A percentile compares a stretch with the other conserved stretches of the same genome.
Evolutionary conservation across 2,113 vertebrate genomes (phyloP).

Genomic region (Balaeniceps rex): DNA sequence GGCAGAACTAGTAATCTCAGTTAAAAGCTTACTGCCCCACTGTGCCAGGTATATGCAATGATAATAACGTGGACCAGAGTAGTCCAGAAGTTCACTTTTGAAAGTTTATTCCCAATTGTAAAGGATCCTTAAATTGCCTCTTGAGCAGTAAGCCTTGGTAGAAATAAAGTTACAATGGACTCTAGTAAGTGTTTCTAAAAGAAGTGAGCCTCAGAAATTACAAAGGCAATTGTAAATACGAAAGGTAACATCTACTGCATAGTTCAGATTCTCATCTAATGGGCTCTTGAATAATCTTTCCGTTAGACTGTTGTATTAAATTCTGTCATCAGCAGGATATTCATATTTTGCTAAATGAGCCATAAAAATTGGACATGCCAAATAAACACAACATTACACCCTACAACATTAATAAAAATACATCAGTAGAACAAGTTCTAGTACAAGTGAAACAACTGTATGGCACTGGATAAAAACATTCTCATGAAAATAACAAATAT

Average conservation of each 20-base stretch:
- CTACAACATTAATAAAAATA: not conserved
- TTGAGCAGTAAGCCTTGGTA: not conserved
- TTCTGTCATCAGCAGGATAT: not conserved
- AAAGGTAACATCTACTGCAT: not conserved
- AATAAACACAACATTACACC: not conserved
- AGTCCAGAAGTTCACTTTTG: not conserved
- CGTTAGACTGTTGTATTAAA: not conserved
- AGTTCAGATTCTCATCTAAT: constrained; percentile 25
- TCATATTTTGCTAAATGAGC: constrained; percentile 11
- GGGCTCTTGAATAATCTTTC: constrained; percentile 15
- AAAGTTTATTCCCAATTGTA: not conserved
- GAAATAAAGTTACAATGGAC: not conserved
- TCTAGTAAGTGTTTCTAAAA: not conserved
- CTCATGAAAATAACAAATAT: not conserved
- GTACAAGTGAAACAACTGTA: not conserved
- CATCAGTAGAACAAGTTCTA: not conserved
- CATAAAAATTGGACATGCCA: not conserved
- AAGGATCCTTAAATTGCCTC: not conserved
- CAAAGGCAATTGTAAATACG: not conserved
- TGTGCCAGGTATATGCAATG: not conserved
- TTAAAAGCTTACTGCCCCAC: not conserved
- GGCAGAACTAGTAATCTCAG: not conserved
- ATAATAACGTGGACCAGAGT: not conserved
- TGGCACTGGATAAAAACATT: not conserved
- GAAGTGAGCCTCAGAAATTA: not conserved